phyloP scores from a whole-genome alignment of 2,797 vertebrate species.

The Lithobates pipiens region DNA sequence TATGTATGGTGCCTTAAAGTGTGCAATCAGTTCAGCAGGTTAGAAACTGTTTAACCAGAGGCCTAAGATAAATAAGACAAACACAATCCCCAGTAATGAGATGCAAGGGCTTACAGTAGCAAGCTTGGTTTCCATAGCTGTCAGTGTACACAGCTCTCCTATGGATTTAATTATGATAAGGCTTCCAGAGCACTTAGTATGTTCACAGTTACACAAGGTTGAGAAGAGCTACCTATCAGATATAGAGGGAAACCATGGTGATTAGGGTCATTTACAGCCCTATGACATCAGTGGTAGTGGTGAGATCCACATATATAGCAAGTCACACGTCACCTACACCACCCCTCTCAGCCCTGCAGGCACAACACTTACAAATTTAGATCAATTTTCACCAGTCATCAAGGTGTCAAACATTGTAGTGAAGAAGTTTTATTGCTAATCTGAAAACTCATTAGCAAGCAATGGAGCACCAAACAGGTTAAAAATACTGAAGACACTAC shows the following conservation, averaged over 20 bases:
- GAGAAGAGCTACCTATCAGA: background rate
- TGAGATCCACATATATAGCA: background rate
- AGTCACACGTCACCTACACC: background rate
- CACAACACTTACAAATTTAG: conserved; percentile 10
- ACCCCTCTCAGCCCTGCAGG: background rate
- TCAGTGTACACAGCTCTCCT: conserved; percentile 4
- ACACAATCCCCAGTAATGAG: background rate
- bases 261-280: background rate
- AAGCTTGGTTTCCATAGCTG: conserved; percentile 6
- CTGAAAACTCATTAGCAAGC: background rate
- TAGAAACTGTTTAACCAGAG: background rate
- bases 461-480: no score
- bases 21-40: background rate
- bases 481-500: no score
- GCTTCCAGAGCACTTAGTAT: background rate
- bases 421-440: background rate
- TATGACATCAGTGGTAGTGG: conserved; percentile 13
- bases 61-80: background rate
- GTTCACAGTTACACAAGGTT: background rate
- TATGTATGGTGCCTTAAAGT: background rate
- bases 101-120: background rate
- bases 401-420: background rate
- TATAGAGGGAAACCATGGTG: conserved; percentile 10
- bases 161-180: conserved; percentile 9
- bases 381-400: background rate